These are phyloP conservation scores for Halocynthia aurantium DNA, from an alignment of 23 tunicate genomes.

Conservation along the genomic window DNA sequence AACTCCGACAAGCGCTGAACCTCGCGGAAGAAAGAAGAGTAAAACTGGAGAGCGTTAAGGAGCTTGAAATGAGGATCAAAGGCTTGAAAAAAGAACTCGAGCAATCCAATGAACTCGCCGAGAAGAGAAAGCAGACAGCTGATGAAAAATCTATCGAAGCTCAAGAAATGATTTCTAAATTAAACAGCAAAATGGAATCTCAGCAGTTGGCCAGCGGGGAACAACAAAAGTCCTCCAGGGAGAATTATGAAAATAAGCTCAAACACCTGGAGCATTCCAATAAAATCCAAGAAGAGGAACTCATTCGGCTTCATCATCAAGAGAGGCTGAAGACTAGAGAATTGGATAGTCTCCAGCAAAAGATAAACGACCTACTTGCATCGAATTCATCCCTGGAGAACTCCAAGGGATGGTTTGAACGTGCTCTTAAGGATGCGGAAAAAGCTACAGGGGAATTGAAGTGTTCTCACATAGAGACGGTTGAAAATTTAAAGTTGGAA, in stretches of 20 bases:
- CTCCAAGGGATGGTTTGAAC: constrained; percentile 91
- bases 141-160: constrained; percentile 79
- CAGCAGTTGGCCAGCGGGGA: constrained; percentile 30
- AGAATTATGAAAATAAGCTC: constrained; percentile 36
- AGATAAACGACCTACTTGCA: constrained; percentile 65
- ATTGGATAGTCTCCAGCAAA: constrained; percentile 69
- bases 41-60: neutral
- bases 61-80: constrained; percentile 1
- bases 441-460: constrained; percentile 24
- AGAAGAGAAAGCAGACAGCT: constrained; percentile 71
- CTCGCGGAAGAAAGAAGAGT: neutral
- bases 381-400: constrained; percentile 58
- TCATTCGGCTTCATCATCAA: constrained; percentile 71
- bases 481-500: constrained; percentile 34
- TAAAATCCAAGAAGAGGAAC: constrained; percentile 78
- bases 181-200: constrained; percentile 26
- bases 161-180: constrained; percentile 63
- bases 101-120: constrained; percentile 53
- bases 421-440: constrained; percentile 80
- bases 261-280: constrained; percentile 45
- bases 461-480: constrained; percentile 15
- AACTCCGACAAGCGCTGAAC: neutral
- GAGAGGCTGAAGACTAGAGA: constrained; percentile 87
- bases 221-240: constrained; percentile 10
- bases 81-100: neutral